Evolutionary conservation across 2,113 vertebrate genomes (phyloP).

Genomic region (Seriola rivoliana): DNA sequence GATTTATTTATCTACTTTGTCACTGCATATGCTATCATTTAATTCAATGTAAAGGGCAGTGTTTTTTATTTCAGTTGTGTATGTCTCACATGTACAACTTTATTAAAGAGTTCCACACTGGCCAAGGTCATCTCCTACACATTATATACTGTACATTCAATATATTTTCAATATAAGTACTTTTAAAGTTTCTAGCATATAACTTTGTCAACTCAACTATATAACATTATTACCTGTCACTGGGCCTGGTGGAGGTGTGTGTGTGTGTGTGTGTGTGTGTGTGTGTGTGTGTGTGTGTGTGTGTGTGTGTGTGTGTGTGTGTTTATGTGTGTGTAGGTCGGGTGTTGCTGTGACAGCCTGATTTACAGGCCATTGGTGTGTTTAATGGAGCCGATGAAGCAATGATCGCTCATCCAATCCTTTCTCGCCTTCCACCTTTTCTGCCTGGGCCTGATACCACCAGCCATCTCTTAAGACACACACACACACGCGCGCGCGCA

Average conservation of each 20-base stretch:
- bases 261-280: conserved; percentile 20
- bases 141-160: not conserved
- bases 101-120: not conserved
- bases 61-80: not conserved
- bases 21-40: no score
- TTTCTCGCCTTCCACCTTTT: conserved; percentile 33
- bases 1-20: no score
- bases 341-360: conserved; percentile 46
- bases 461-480: conserved; percentile 8
- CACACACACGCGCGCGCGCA: not conserved
- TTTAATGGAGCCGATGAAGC: conserved; percentile 79
- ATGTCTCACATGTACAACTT: not conserved
- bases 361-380: conserved; percentile 76
- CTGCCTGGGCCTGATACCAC: conserved; percentile 47
- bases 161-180: not conserved
- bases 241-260: not conserved
- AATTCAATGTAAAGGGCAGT: not conserved
- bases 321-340: conserved; percentile 4
- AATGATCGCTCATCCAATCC: conserved; percentile 72
- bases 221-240: not conserved
- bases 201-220: conserved; percentile 23
- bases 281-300: conserved; percentile 14
- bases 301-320: conserved; percentile 24
- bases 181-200: not conserved
- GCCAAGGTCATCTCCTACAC: not conserved